A percentile compares a stretch with the other conserved stretches of the same genome.
Conservation (phyloP, 2,113 vertebrate genomes). For the Rhinoptilus africanus region DNA sequence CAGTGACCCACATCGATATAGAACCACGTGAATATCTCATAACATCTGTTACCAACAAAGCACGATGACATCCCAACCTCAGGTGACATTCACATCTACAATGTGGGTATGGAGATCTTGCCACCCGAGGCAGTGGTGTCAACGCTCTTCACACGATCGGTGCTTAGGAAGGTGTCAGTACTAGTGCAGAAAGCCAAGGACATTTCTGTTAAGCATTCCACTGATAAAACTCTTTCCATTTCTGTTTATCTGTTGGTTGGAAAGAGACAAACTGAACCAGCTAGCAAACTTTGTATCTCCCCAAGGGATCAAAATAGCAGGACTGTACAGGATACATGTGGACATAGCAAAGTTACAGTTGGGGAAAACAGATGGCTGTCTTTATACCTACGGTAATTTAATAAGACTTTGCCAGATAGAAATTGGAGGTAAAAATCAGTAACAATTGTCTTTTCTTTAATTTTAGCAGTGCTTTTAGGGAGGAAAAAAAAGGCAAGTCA, state of each 20-base stretch:
- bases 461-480: not conserved
- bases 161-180: not conserved
- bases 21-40: accelerated
- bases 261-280: not conserved
- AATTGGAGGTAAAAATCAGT: not conserved
- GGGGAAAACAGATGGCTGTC: not conserved
- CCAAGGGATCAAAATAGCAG: not conserved
- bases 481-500: not conserved
- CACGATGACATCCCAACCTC: not conserved
- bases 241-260: not conserved
- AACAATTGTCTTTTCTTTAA: not conserved
- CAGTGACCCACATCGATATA: not conserved
- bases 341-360: not conserved
- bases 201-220: not conserved
- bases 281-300: not conserved
- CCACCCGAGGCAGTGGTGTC: not conserved
- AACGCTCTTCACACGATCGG: not conserved
- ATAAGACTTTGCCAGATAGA: not conserved
- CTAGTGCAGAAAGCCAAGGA: not conserved
- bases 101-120: not conserved
- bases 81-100: not conserved
- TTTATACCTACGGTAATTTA: not conserved
- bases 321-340: not conserved
- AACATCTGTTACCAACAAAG: not conserved
- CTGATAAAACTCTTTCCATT: not conserved